Evolutionary conservation across 2,888 invertebrate species (phyloP).

Genomic region (Biston betularia): DNA sequence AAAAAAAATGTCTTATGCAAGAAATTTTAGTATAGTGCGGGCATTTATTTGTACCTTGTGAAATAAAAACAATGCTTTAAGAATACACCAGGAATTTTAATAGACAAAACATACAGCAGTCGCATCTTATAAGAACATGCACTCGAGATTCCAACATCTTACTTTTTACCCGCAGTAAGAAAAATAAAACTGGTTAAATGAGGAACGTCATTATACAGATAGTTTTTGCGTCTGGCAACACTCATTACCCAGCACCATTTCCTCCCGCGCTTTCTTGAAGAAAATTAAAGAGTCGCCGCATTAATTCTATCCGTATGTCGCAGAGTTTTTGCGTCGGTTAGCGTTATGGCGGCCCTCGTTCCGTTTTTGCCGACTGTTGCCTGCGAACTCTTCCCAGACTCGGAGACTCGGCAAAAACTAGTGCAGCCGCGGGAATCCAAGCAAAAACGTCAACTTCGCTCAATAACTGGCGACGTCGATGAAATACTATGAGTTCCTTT

Average conservation of each 20-base stretch:
- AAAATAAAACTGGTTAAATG: constrained; percentile 71
- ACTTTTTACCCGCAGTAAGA: constrained; percentile 56
- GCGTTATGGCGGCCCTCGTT: constrained; percentile 73
- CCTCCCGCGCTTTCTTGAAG: constrained; percentile 84
- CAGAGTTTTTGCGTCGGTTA: constrained; percentile 65
- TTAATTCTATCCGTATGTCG: constrained; percentile 83
- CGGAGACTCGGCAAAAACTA: constrained; percentile 62
- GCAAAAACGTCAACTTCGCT: constrained; percentile 78
- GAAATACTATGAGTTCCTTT: constrained; percentile 84
- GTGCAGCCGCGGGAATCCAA: constrained; percentile 68
- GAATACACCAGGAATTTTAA: constrained; percentile 32
- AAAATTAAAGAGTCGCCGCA: constrained; percentile 84
- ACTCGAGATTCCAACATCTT: constrained; percentile 56
- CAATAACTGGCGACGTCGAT: constrained; percentile 82
- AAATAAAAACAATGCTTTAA: constrained; percentile 42
- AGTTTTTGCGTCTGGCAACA: constrained; percentile 78
- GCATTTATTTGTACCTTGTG: constrained; percentile 17
- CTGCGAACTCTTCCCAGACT: constrained; percentile 78
- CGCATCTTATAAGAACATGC: constrained; percentile 53
- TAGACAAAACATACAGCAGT: constrained; percentile 49
- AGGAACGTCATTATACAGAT: constrained; percentile 76
- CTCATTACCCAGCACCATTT: constrained; percentile 81
- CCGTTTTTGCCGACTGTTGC: constrained; percentile 71
- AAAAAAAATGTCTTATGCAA: neutral
- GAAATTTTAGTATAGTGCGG: neutral